Evolutionary conservation across 2,797 vertebrate genomes (phyloP).

Genomic region (Champsocephalus gunnari): DNA sequence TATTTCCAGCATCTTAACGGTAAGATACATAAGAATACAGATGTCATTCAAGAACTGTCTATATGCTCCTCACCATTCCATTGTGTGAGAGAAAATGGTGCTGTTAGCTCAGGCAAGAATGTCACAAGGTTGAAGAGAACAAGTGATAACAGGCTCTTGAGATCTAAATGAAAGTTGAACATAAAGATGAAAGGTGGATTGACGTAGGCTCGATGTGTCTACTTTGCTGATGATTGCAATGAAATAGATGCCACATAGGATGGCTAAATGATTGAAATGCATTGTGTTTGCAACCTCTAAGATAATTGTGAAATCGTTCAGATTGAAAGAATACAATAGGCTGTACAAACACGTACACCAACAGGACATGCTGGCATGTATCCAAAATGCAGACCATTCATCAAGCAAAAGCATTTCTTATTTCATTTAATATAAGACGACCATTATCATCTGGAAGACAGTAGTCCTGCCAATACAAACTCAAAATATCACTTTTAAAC

Average conservation of each 20-base stretch:
- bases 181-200: background rate
- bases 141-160: constrained; percentile 2
- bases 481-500: constrained; percentile 40
- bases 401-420: background rate
- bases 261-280: constrained; percentile 19
- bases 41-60: background rate
- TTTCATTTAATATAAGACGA: background rate
- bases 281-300: constrained; percentile 2
- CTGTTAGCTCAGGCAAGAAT: constrained; percentile 18
- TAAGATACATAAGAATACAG: background rate
- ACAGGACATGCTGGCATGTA: background rate
- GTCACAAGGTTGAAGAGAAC: constrained; percentile 22
- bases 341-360: background rate
- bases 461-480: background rate
- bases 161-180: constrained; percentile 24
- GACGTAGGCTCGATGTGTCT: constrained; percentile 2
- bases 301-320: background rate
- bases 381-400: background rate
- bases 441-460: background rate
- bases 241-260: constrained; percentile 9
- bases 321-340: background rate
- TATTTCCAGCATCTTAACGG: background rate
- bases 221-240: background rate
- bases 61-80: background rate
- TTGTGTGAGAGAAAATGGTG: constrained; percentile 1